Percentiles rank a stretch among this genome's conserved stretches.
Evolutionary conservation across 2,797 vertebrate species (phyloP).

Genomic region (Eremophila alpestris): DNA sequence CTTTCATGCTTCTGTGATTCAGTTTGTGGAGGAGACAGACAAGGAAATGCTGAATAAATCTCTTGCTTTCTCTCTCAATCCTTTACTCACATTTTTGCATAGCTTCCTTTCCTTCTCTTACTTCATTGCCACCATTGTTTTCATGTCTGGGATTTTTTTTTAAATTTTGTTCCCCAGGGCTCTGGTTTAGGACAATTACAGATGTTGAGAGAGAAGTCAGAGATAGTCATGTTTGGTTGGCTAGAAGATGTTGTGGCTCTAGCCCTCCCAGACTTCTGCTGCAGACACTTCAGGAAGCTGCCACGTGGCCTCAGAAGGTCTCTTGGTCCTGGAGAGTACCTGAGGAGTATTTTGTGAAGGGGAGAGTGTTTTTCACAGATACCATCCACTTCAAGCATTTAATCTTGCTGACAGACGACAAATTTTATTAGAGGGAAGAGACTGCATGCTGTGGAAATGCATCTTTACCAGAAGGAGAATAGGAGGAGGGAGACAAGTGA

Average conservation of each 20-base stretch:
- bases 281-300: not conserved
- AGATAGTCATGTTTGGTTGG: not conserved
- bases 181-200: not conserved
- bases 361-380: not conserved
- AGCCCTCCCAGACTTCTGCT: not conserved
- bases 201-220: not conserved
- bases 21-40: conserved; percentile 67
- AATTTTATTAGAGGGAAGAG: not conserved
- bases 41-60: conserved; percentile 73
- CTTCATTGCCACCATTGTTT: conserved; percentile 43
- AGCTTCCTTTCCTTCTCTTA: not conserved
- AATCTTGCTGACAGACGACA: not conserved
- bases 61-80: conserved; percentile 34
- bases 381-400: not conserved
- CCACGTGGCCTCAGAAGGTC: not conserved
- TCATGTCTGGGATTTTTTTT: not conserved
- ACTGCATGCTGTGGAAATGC: not conserved
- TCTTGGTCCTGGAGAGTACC: not conserved
- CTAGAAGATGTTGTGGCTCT: not conserved
- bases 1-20: conserved; percentile 74
- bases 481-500: not conserved
- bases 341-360: not conserved
- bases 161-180: not conserved
- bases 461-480: not conserved
- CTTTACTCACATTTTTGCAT: conserved; percentile 32